These are phyloP conservation scores for Pluvialis apricaria DNA, from an alignment of 2,113 vertebrate species.

Conservation along the genomic window DNA sequence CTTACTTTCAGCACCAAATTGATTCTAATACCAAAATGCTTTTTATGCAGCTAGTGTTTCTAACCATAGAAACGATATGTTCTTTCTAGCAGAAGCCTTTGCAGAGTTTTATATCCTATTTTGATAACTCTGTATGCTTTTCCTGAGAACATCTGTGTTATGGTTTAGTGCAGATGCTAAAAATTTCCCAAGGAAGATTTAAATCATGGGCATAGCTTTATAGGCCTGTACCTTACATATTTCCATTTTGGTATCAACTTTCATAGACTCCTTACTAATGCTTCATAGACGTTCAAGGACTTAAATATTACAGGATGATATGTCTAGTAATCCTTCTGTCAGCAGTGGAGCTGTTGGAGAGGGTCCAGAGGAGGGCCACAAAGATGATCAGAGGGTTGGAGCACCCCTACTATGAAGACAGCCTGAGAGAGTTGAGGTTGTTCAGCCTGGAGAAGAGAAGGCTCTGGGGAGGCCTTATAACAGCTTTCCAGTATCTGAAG, in stretches of 20 bases:
- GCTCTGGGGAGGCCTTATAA: too few relatives aligned
- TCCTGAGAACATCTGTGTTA: background rate
- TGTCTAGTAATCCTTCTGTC: background rate
- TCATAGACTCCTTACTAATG: background rate
- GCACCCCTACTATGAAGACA: too few relatives aligned
- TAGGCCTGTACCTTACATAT: background rate
- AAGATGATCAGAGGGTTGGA: too few relatives aligned
- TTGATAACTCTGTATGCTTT: background rate
- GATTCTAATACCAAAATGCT: background rate
- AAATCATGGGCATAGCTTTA: background rate
- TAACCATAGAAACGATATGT: fast-evolving
- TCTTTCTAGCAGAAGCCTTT: background rate
- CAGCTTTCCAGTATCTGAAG: too few relatives aligned
- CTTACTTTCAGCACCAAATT: background rate
- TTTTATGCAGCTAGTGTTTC: background rate
- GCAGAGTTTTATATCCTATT: background rate
- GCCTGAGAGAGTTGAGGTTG: too few relatives aligned
- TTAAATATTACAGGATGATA: background rate
- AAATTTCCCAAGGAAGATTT: background rate
- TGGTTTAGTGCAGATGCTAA: background rate
- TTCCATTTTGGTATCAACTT: background rate
- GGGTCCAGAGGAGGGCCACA: too few relatives aligned
- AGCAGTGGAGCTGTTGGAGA: background rate
- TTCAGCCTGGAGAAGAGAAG: too few relatives aligned
- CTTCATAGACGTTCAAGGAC: background rate